Evolutionary conservation across 1,140 invertebrate species (phyloP).

Genomic region (Teleopsis dalmanni): DNA sequence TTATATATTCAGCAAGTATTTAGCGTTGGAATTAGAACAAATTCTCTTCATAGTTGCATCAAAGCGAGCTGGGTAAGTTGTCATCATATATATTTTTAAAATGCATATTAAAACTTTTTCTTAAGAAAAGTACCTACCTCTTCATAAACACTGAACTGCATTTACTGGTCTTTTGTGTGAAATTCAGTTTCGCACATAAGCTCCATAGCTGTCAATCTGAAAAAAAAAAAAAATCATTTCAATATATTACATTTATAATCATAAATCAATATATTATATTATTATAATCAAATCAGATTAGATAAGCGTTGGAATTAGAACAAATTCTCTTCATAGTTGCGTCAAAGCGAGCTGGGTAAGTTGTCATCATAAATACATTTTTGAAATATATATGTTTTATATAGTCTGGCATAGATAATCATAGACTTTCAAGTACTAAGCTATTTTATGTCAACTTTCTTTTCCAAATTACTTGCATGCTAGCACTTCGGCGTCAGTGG

Average conservation of each 20-base stretch:
- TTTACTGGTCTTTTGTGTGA: too few relatives aligned
- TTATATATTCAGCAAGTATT: conserved; percentile 14
- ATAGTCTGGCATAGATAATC: too few relatives aligned
- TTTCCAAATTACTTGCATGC: too few relatives aligned
- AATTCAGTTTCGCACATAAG: too few relatives aligned
- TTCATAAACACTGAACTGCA: too few relatives aligned
- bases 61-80: conserved; percentile 32
- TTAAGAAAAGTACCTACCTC: too few relatives aligned
- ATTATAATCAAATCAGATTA: background rate
- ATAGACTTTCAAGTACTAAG: too few relatives aligned
- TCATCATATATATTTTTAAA: conserved; percentile 15
- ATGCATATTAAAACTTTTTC: background rate
- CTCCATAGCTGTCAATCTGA: too few relatives aligned
- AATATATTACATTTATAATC: background rate
- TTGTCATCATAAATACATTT: conserved; percentile 22
- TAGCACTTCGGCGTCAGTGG: too few relatives aligned
- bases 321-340: conserved; percentile 27
- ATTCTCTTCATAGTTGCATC: conserved; percentile 26
- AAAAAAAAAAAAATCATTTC: background rate
- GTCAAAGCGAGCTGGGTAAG: conserved; percentile 36
- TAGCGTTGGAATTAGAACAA: conserved; percentile 29
- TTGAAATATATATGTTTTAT: too few relatives aligned
- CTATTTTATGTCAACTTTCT: too few relatives aligned
- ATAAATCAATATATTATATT: background rate
- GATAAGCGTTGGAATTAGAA: conserved; percentile 25